phyloP scores from a whole-genome alignment of 2,113 vertebrate genomes.

The Empidonax traillii region DNA sequence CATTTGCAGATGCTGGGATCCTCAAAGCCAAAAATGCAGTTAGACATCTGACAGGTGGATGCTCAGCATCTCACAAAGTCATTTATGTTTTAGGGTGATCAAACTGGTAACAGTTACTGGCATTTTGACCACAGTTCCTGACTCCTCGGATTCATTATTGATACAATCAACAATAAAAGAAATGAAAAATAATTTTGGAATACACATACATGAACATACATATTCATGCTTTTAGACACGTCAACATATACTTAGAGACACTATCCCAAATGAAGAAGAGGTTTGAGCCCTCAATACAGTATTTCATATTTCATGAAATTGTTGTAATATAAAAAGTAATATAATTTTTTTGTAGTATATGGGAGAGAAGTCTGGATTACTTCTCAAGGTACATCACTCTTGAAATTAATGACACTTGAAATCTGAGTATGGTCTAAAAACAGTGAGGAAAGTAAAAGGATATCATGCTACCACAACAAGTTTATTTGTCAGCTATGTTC shows the following conservation, averaged over 20 bases:
- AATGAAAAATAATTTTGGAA: background rate
- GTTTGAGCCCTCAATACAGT: background rate
- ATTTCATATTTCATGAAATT: background rate
- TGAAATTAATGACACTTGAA: background rate
- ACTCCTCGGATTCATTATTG: background rate
- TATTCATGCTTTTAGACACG: background rate
- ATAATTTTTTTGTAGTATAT: background rate
- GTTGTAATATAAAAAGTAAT: background rate
- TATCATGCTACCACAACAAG: background rate
- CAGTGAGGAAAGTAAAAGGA: background rate
- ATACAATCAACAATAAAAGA: background rate
- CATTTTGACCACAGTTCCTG: background rate
- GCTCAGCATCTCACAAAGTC: background rate
- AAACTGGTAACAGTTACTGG: background rate
- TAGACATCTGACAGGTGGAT: background rate
- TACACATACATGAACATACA: background rate
- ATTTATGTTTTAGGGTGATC: background rate
- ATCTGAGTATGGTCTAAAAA: background rate
- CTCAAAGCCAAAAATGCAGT: background rate
- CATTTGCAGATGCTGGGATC: background rate
- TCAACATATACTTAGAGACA: background rate
- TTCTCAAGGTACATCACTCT: background rate
- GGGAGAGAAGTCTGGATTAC: background rate
- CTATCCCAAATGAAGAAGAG: background rate
- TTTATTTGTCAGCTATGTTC: background rate